Percentiles rank a stretch among this genome's conserved stretches.
Evolutionary conservation across 2,888 invertebrate species (phyloP).

Genomic region (Lamellibrachia columna): DNA sequence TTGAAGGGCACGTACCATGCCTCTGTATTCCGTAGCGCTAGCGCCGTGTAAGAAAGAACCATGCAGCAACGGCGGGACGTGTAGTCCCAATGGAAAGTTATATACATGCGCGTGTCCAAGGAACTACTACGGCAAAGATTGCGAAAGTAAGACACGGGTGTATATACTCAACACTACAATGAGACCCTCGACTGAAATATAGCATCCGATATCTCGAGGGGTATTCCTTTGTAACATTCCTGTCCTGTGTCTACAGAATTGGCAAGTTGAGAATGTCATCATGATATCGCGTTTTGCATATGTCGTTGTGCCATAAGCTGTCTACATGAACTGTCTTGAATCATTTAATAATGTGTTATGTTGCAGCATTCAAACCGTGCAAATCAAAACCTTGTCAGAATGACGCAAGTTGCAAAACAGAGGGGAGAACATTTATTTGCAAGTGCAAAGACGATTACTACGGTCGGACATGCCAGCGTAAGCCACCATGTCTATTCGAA

Average conservation of each 20-base stretch:
- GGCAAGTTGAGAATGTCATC: not conserved
- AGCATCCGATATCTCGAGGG: not conserved
- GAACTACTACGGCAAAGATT: not conserved
- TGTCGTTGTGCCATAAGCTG: not conserved
- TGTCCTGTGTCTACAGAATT: not conserved
- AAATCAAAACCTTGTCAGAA: not conserved
- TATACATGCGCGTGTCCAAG: not conserved
- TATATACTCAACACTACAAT: not conserved
- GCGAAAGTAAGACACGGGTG: conserved; percentile 6
- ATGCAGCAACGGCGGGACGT: not conserved
- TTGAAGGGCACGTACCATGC: not conserved
- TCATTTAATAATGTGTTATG: not conserved
- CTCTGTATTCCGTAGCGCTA: not conserved
- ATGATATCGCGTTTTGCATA: not conserved
- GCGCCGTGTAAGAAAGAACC: not conserved
- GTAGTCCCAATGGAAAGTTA: not conserved
- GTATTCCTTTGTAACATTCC: not conserved
- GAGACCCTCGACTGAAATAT: not conserved
- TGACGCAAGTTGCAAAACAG: not conserved
- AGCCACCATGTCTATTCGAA: not conserved
- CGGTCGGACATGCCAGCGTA: not conserved
- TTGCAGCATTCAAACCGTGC: not conserved
- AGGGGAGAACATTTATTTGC: not conserved
- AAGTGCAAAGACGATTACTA: not conserved
- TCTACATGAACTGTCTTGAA: not conserved